These are phyloP conservation scores for Psammodynastes pulverulentus DNA, from an alignment of 2,113 vertebrate species.

Conservation along the genomic window DNA sequence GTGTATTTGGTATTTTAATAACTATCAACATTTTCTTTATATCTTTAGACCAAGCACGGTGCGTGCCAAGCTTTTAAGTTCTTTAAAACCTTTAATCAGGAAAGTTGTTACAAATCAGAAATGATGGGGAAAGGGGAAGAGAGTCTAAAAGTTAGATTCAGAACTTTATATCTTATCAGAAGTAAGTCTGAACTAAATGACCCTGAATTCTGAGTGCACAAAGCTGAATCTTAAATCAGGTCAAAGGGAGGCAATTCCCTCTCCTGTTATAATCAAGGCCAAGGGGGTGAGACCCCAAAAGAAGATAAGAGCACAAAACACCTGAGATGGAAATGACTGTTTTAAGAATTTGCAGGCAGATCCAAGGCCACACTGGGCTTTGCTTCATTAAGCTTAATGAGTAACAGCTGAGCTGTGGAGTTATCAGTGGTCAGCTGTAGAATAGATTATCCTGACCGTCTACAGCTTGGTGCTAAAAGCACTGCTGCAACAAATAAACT, in stretches of 20 bases:
- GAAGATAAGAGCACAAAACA: not conserved
- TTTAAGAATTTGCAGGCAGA: not conserved
- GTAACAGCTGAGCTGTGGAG: not conserved
- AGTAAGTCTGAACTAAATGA: not conserved
- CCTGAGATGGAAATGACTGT: not conserved
- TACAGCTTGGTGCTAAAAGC: not conserved
- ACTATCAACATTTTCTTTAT: not conserved
- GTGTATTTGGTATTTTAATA: not conserved
- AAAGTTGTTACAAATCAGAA: not conserved
- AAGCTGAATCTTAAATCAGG: not conserved
- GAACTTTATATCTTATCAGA: not conserved
- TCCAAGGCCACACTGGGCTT: not conserved
- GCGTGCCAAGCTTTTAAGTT: not conserved
- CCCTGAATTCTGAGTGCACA: not conserved
- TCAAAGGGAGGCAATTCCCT: not conserved
- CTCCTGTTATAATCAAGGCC: not conserved
- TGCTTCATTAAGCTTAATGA: not conserved
- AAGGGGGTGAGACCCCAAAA: not conserved
- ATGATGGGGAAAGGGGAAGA: not conserved
- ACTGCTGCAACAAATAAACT: not conserved
- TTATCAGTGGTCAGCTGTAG: not conserved
- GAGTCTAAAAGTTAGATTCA: not conserved
- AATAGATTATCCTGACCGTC: too few species aligned
- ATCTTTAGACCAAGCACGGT: not conserved
- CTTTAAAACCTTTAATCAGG: not conserved